phyloP scores from a whole-genome alignment of 2,888 invertebrate genomes.

The Torymus tubicola region DNA sequence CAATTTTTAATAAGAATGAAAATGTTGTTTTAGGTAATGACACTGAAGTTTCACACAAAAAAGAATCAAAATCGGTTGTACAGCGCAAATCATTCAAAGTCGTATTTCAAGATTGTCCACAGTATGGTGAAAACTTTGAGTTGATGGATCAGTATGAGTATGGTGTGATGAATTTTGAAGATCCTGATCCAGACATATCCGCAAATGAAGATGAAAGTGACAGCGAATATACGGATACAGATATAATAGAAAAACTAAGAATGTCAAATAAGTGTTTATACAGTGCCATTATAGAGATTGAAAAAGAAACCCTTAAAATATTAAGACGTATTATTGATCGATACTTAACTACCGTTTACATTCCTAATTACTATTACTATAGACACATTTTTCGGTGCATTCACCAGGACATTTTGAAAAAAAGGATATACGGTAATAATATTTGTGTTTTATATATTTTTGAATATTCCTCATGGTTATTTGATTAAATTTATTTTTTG shows the following conservation, averaged over 20 bases:
- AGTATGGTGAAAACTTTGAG: no score
- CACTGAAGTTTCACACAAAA: no score
- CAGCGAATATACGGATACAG: no score
- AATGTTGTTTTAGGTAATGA: no score
- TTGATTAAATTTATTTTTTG: neutral
- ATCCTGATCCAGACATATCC: no score
- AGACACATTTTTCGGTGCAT: constrained; percentile 16
- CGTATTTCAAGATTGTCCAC: no score
- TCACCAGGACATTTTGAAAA: constrained; percentile 8
- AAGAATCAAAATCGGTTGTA: no score
- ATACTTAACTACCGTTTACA: constrained; percentile 11
- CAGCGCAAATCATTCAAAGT: no score
- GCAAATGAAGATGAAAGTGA: no score
- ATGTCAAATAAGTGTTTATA: neutral
- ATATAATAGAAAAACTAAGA: neutral
- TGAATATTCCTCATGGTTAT: constrained; percentile 11
- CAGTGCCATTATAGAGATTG: neutral
- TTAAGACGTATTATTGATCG: constrained; percentile 15
- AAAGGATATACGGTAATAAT: constrained; percentile 19
- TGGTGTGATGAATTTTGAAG: no score
- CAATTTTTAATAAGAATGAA: no score
- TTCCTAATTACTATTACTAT: constrained; percentile 10
- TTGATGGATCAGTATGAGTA: no score
- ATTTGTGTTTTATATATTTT: neutral
- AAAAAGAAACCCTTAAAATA: neutral